These are phyloP conservation scores for Hydraecia micacea DNA, from an alignment of 2,888 invertebrate species.

Conservation along the genomic window DNA sequence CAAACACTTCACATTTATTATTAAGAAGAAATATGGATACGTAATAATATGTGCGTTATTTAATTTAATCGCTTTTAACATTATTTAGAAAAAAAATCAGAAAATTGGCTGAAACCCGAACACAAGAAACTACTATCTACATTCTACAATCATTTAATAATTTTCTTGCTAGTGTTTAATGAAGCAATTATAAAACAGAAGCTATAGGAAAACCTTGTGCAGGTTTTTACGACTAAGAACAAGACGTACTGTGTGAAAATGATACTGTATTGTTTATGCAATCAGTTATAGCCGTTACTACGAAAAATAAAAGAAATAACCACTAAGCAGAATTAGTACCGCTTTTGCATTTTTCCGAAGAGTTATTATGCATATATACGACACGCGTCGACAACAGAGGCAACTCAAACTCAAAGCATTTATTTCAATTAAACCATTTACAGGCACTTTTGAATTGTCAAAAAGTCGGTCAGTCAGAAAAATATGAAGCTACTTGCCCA, in stretches of 20 bases:
- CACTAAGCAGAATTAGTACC: neutral
- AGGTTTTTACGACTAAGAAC: constrained; percentile 29
- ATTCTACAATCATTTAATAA: constrained; percentile 13
- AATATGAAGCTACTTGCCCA: too few species aligned
- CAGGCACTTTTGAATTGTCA: too few species aligned
- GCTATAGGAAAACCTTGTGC: constrained; percentile 32
- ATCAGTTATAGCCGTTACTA: neutral
- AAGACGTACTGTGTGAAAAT: constrained; percentile 40
- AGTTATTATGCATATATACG: neutral
- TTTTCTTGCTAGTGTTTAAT: constrained; percentile 29
- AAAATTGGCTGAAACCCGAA: neutral
- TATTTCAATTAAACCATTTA: too few species aligned
- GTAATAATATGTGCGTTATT: neutral
- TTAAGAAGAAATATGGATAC: neutral
- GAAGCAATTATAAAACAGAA: constrained; percentile 33
- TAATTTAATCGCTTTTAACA: neutral
- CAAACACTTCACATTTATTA: too few species aligned
- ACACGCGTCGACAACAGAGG: too few species aligned
- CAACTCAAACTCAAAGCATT: too few species aligned
- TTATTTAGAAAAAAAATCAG: neutral
- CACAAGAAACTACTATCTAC: neutral
- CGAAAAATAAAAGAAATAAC: neutral
- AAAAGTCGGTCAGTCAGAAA: too few species aligned
- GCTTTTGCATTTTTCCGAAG: neutral
- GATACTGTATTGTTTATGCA: constrained; percentile 49